These are phyloP conservation scores for Rhinichthys osculus DNA, from an alignment of 2,797 vertebrate species.

Conservation along the genomic window DNA sequence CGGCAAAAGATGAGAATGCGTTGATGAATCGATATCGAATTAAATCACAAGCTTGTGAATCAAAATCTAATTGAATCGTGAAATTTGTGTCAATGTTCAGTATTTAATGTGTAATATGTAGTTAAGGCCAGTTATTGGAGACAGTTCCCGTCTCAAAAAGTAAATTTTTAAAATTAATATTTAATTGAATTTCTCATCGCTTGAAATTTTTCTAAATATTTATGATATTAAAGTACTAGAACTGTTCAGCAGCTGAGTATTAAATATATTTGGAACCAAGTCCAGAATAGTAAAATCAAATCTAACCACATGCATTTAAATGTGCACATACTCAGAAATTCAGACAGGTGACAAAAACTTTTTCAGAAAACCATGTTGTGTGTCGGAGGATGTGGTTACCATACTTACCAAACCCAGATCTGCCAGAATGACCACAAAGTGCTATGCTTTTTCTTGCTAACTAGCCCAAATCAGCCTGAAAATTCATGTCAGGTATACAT, in stretches of 20 bases:
- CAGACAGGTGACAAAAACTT: not conserved
- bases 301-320: not conserved
- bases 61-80: not conserved
- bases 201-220: not conserved
- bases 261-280: not conserved
- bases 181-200: not conserved
- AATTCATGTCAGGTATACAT: not conserved
- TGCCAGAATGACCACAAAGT: not conserved
- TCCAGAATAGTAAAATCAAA: not conserved
- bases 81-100: not conserved
- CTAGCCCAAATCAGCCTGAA: not conserved
- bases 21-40: too few relatives aligned
- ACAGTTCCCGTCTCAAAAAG: not conserved
- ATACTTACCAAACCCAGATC: not conserved
- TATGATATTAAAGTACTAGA: not conserved
- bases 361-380: not conserved
- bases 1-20: too few relatives aligned
- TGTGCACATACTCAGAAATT: not conserved
- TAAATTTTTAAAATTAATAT: not conserved
- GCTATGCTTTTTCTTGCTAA: not conserved
- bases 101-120: not conserved
- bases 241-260: not conserved
- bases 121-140: not conserved
- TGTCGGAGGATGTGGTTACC: not conserved
- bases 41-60: not conserved